Evolutionary conservation across 2,113 vertebrate species (phyloP).

Genomic region (Eretmochelys imbricata): DNA sequence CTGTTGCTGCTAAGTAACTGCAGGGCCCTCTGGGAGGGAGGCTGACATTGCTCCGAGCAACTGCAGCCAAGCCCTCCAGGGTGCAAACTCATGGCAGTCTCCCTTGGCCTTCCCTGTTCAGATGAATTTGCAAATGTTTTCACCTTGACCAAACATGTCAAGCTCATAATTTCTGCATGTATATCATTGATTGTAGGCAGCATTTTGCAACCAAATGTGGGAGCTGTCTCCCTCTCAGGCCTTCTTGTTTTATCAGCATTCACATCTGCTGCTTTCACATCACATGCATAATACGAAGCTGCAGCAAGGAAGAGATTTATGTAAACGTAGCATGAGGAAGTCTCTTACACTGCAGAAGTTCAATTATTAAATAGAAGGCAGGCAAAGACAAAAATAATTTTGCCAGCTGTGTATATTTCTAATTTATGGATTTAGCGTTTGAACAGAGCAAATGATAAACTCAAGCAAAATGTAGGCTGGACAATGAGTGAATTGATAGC

Average conservation of each 20-base stretch:
- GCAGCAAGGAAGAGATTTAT: neutral
- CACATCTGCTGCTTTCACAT: neutral
- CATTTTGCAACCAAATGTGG: neutral
- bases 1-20: conserved; percentile 10
- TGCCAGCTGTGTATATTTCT: neutral
- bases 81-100: neutral
- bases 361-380: neutral
- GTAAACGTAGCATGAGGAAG: neutral
- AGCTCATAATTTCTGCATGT: conserved; percentile 3
- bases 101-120: neutral
- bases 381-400: neutral
- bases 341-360: neutral
- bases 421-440: neutral
- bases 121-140: conserved; percentile 53
- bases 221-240: conserved; percentile 16
- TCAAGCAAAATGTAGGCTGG: neutral
- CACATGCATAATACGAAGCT: neutral
- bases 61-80: neutral
- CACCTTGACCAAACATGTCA: conserved; percentile 60
- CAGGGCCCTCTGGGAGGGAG: neutral
- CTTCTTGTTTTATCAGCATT: conserved; percentile 25
- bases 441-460: neutral
- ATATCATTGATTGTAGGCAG: neutral
- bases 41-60: conserved; percentile 31
- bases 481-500: neutral